A percentile compares a stretch with the other conserved stretches of the same genome.
Evolutionary conservation across 2,113 vertebrate genomes (phyloP).

Genomic region (Indri indri): DNA sequence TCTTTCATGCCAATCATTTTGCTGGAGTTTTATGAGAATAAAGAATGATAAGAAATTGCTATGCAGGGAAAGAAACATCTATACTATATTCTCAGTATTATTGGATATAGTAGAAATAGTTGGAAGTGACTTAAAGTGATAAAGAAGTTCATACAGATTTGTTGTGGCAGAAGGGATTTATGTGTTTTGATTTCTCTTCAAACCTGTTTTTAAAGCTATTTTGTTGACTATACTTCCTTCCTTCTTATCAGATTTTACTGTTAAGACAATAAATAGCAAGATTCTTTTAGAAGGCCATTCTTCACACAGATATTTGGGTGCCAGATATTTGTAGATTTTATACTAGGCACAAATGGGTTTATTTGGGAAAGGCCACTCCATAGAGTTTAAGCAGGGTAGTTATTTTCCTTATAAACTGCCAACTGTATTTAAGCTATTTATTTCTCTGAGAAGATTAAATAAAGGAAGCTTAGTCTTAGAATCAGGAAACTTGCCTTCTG

Average conservation of each 20-base stretch:
- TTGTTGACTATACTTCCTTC: background rate
- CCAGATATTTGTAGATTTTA: background rate
- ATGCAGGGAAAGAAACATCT: background rate
- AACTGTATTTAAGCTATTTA: background rate
- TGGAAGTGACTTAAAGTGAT: background rate
- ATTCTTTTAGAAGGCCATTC: background rate
- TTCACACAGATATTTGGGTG: background rate
- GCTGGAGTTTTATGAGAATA: background rate
- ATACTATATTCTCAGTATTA: background rate
- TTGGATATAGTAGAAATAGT: background rate
- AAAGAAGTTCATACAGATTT: background rate
- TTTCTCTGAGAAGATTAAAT: background rate
- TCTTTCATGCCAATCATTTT: background rate
- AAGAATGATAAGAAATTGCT: background rate
- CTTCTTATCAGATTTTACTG: background rate
- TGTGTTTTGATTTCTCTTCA: constrained; percentile 9
- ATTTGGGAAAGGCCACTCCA: background rate
- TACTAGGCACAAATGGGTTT: background rate
- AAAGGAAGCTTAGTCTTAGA: background rate
- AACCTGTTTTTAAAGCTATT: background rate
- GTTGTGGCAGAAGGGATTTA: background rate
- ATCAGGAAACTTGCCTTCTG: background rate
- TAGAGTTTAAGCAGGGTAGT: background rate
- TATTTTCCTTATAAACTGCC: background rate
- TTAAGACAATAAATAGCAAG: background rate